Base-by-base conservation (phyloP, 2,113 vertebrate species). In the Campylomormyrus numenius region DNA sequence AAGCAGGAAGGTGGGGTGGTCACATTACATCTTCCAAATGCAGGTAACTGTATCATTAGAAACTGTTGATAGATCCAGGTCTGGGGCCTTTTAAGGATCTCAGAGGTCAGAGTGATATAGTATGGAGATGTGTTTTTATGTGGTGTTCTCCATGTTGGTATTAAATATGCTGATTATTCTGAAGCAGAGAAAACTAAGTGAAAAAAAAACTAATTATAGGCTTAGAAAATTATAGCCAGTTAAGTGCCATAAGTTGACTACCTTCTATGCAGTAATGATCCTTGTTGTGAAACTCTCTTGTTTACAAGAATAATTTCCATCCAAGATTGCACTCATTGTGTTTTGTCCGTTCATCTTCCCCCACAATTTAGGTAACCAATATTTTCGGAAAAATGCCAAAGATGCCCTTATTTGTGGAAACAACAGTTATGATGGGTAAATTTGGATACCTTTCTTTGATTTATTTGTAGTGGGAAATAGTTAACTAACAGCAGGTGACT, bases 341-440 rank as follows among this genome's bases (percentile, higher is more conserved):
- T 45, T 24, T 46, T 45, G 45, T 48, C 39, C 8, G 5, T 83
- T 45, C 77, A 45, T 85, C 45, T 85, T 9, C 17, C 45, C 45
- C 6, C 21, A 17, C 21, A 62, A 49, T 93, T 48, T 88, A 99
- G 98, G 42, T 92, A 97, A 98, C 94, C 97, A 98, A 91, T 99
- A 99, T 93, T 96, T 96, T 94, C 94, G 97, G 93, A 97, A 97
- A 92, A 97, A 97, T 88, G 95, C 96, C 50, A 97, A 95, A 92
- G 98, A 99, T 93, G 97, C 98, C 93, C 95, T 99, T 88, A 96
- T 99, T 53, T 99, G 98, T 96, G 98, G 98, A 90, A 99, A 99
- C 88, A 96, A 96, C 93, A 97, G 97, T 35, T 97, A 98, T 89
- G 97, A 98, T 31, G 98, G 98, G 98, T 99, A 96, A 97, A 92